These are phyloP conservation scores for Pangasius mekongensis DNA, from an alignment of 2,797 vertebrate species.

Conservation along the genomic window DNA sequence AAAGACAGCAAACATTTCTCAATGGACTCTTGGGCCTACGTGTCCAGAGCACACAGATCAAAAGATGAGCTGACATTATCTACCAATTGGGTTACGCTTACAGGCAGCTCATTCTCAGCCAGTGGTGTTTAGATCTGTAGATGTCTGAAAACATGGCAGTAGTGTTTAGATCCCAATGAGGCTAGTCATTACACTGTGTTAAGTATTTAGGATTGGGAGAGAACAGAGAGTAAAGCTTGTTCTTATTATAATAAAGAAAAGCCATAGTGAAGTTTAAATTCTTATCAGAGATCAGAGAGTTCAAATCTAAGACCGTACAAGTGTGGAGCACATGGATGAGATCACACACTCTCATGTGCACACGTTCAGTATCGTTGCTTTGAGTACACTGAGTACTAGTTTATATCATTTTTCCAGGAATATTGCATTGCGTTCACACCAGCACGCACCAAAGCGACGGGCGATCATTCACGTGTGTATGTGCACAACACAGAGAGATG, in stretches of 20 bases:
- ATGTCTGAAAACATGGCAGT: slow-evolving; percentile 22
- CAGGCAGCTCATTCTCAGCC: slow-evolving; percentile 19
- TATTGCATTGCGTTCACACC: not conserved
- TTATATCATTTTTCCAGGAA: not conserved
- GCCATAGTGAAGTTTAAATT: not conserved
- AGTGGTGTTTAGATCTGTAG: slow-evolving; percentile 21
- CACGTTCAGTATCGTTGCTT: not conserved
- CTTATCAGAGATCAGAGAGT: not conserved
- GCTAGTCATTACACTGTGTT: not conserved
- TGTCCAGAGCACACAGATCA: slow-evolving; percentile 25
- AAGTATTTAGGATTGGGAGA: not conserved
- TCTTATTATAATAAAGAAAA: not conserved
- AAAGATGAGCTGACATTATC: slow-evolving; percentile 37
- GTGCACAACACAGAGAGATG: not conserved
- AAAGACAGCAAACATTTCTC: not conserved
- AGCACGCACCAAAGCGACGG: not conserved
- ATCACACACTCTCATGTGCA: not conserved
- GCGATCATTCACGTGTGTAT: not conserved
- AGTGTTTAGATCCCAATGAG: slow-evolving; percentile 1
- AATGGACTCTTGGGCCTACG: not conserved
- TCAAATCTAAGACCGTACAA: not conserved
- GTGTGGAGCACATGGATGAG: not conserved
- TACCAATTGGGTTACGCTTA: slow-evolving; percentile 31
- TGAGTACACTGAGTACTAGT: not conserved
- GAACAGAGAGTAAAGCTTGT: not conserved